Evolutionary conservation across 2,888 invertebrate species (phyloP).

Genomic region (Penaeus monodon): DNA sequence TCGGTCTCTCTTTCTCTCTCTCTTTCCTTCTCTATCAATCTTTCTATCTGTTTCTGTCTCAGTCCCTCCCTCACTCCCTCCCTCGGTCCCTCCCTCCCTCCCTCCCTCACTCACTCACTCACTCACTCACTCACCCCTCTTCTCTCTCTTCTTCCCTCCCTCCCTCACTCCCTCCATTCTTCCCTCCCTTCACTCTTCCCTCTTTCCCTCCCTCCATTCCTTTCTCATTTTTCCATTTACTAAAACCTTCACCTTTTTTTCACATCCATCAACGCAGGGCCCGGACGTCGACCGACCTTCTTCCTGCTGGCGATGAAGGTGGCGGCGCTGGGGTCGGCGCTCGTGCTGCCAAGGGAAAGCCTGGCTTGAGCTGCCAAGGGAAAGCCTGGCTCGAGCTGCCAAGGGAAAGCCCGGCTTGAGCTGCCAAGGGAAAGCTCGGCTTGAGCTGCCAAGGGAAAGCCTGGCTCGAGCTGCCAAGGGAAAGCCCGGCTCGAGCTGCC

Average conservation of each 20-base stretch:
- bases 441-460: conserved; percentile 6
- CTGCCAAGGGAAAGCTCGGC: not conserved
- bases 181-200: too few species aligned
- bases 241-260: not conserved
- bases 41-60: too few species aligned
- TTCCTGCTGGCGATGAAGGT: conserved; percentile 36
- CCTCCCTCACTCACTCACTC: too few species aligned
- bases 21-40: too few species aligned
- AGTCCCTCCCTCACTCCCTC: too few species aligned
- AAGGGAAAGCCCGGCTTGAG: conserved; percentile 7
- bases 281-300: conserved; percentile 34
- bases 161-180: too few species aligned
- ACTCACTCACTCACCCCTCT: too few species aligned
- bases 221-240: not conserved
- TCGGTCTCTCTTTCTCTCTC: too few species aligned
- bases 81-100: too few species aligned
- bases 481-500: conserved; percentile 37
- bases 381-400: conserved; percentile 6
- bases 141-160: too few species aligned
- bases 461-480: conserved; percentile 11
- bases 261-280: not conserved
- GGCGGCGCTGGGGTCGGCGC: conserved; percentile 34
- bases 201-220: too few species aligned
- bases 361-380: conserved; percentile 11
- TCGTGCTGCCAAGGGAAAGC: conserved; percentile 26